A percentile compares a stretch with the other conserved stretches of the same genome.
Conservation (phyloP, 2,113 vertebrate genomes). For the Mormoops blainvillei region DNA sequence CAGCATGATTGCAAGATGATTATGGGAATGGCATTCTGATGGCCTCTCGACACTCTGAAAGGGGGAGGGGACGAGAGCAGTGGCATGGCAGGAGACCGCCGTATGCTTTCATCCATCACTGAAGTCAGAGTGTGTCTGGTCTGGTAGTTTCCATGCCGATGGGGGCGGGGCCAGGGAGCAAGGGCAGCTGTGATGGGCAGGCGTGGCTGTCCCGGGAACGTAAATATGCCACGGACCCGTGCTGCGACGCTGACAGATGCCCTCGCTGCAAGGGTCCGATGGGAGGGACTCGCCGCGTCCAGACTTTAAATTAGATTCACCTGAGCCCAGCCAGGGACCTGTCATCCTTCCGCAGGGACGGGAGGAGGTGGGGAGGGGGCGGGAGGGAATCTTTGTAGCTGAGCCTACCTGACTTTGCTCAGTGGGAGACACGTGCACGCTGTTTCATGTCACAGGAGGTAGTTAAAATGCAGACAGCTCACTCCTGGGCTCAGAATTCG, state of each 20-base stretch:
- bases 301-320: conserved; percentile 76
- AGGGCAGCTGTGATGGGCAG: conserved; percentile 30
- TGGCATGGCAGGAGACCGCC: neutral
- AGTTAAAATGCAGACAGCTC: conserved; percentile 82
- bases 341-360: conserved; percentile 58
- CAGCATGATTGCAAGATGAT: neutral
- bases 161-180: neutral
- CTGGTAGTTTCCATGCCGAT: neutral
- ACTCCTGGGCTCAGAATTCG: conserved; percentile 77
- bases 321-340: conserved; percentile 68
- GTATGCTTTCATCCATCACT: neutral
- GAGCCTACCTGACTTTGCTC: conserved; percentile 75
- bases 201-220: neutral
- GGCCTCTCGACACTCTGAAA: neutral
- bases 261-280: neutral
- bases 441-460: conserved; percentile 82
- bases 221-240: neutral
- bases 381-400: conserved; percentile 80
- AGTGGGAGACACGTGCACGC: conserved; percentile 73
- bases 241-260: conserved; percentile 42
- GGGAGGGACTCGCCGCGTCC: conserved; percentile 56
- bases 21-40: neutral
- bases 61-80: neutral
- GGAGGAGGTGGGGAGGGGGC: neutral
- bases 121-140: neutral